Percentiles rank a stretch among this genome's conserved stretches.
phyloP scores from a whole-genome alignment of 2,113 vertebrate genomes.

The Cyphomyrus plagiostoma region DNA sequence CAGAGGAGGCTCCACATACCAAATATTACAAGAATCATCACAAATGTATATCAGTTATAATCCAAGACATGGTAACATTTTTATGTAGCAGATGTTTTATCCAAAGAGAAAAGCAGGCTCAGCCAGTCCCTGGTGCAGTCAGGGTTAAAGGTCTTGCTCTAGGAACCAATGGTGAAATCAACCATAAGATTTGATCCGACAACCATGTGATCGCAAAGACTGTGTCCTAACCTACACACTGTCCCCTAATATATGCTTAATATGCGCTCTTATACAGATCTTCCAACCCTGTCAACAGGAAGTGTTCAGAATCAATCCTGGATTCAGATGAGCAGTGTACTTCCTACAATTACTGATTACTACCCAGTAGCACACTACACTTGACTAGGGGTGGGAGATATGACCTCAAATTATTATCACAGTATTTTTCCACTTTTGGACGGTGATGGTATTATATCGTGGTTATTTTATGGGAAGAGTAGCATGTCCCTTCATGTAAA shows the following conservation, averaged over 20 bases:
- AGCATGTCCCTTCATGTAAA: no score
- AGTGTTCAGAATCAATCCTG: background rate
- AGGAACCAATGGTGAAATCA: background rate
- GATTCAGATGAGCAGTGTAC: background rate
- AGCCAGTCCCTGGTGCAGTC: background rate
- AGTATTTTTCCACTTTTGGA: no score
- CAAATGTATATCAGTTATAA: background rate
- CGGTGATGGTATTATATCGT: no score
- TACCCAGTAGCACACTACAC: background rate
- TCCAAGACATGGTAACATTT: background rate
- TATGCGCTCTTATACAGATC: background rate
- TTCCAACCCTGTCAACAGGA: background rate
- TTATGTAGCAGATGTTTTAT: background rate
- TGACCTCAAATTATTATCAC: no score
- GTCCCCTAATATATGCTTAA: background rate
- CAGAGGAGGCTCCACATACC: background rate
- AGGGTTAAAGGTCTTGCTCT: background rate
- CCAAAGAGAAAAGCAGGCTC: background rate
- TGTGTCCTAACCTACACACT: background rate
- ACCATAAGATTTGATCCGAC: background rate
- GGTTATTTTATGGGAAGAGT: no score
- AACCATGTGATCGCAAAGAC: background rate
- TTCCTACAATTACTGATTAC: background rate
- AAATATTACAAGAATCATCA: background rate
- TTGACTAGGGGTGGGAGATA: no score